Evolutionary conservation across 2,797 vertebrate genomes (phyloP), one percentile per base, ranked within the genome.

Genomic region (Gymnothorax javanicus): DNA sequence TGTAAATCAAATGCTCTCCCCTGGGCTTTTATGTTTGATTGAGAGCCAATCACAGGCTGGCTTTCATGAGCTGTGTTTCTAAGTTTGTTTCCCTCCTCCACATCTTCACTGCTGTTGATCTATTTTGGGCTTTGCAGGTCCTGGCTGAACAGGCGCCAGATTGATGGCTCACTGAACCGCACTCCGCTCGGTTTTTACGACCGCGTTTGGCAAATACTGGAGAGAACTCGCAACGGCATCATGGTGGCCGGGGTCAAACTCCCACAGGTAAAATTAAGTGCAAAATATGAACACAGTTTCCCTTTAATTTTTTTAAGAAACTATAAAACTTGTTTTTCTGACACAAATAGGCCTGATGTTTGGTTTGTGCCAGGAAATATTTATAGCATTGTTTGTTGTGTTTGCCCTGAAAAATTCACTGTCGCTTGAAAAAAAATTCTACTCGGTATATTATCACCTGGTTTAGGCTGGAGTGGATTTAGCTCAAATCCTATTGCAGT

Each of bases 141-240:
- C 79, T 99, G 99, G 98, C 91, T 99, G 87, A 96, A 98, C 93
- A 95, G 96, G 87, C 97, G 99, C 85, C 98, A 98, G 94, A 97
- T 99, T 0, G 97, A 99, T 0, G 99, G 99, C 25, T 98, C 96
- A 84, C 95, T 99, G 90, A 99, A 99, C 91, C 94, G 98, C 86
- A 98, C 97, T 0, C 98, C 98, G 0, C 90, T 96, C 0, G 98
- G 97, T 0, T 99, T 99, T 91, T 99, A 99, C 2, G 99, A 99
- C 88, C 95, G 98, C 0, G 97, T 99, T 91, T 99, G 99, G 98
- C 98, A 99, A 95, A 99, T 99, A 89, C 94, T 99, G 91, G 99
- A 99, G 93, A 97, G 98, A 89, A 99, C 98, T 0, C 94, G 95
- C 84, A 95, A 97, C 0, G 98, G 98, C 3, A 94, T 99, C 64